A percentile compares a stretch with the other conserved stretches of the same genome.
These are phyloP conservation scores for Anolis sagrei DNA, from an alignment of 2,113 vertebrate genomes.

Conservation along the genomic window DNA sequence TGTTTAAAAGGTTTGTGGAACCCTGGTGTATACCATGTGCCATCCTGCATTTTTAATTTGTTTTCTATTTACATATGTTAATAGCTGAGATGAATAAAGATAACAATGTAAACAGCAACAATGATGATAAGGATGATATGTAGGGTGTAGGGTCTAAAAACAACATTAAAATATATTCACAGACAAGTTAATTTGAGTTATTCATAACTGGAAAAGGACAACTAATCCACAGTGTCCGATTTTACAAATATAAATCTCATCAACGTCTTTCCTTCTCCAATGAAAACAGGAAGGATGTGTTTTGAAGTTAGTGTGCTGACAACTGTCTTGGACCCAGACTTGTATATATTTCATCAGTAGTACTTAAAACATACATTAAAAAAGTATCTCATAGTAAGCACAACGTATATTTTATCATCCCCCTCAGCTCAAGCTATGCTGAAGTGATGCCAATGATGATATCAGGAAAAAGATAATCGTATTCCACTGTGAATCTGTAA, in stretches of 20 bases:
- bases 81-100: not conserved
- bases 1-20: no score
- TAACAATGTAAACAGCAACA: no score
- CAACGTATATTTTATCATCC: not conserved
- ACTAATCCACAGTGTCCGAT: not conserved
- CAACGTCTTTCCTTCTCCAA: not conserved
- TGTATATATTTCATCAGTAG: not conserved
- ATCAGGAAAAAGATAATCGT: not conserved
- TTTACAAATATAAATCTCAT: conserved; percentile 11
- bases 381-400: not conserved
- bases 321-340: not conserved
- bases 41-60: not conserved
- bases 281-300: not conserved
- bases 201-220: not conserved
- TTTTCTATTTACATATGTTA: not conserved
- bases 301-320: not conserved
- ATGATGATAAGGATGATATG: no score
- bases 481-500: conserved; percentile 15
- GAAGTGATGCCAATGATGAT: not conserved
- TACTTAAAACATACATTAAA: conserved; percentile 3
- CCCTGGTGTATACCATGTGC: no score
- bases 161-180: not conserved
- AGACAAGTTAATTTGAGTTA: not conserved
- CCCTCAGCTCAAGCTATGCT: not conserved
- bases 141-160: no score